Evolutionary conservation across 2,113 vertebrate species (phyloP), one percentile per base, ranked within the genome.

Genomic region (Mastomys natalensis): DNA sequence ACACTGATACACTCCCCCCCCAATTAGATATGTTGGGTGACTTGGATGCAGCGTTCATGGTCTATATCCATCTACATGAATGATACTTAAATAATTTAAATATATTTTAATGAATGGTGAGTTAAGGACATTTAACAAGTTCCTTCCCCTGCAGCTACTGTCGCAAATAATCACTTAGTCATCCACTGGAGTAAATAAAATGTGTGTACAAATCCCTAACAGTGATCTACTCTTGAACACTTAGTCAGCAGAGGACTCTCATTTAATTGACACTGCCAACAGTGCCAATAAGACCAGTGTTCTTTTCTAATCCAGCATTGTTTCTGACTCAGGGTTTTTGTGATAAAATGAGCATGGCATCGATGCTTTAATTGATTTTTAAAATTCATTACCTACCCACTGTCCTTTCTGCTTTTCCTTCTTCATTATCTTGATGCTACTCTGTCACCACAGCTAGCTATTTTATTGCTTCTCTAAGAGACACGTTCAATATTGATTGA

Each of bases 231-330:
- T 98, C 87, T 98, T 96, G 97, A 91, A 94, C 98, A 97, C 95
- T 98, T 98, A 97, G 95, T 98, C 98, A 97, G 97, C 94, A 98
- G 98, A 98, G 98, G 97, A 97, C 95, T 99, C 99, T 98, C 98
- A 98, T 98, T 99, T 99, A 98, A 99, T 99, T 99, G 99, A 98
- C 98, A 98, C 98, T 98, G 98, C 98, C 98, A 98, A 98, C 98
- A 98, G 98, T 99, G 98, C 97, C 98, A 97, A 98, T 98, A 98
- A 90, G 97, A 95, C 97, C 91, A 72, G 98, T 92, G 91, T 97
- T 96, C 72, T 97, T 82, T 98, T 87, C 98, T 99, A 98, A 99
- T 99, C 98, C 98, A 98, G 98, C 86, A 97, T 98, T 98, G 98
- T 99, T 98, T 98, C 98, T 98, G 90, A 87, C 94, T 98, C 97